Evolutionary conservation across 2,797 vertebrate genomes (phyloP).

Genomic region (Lepidocolaptes lacrymiger): DNA sequence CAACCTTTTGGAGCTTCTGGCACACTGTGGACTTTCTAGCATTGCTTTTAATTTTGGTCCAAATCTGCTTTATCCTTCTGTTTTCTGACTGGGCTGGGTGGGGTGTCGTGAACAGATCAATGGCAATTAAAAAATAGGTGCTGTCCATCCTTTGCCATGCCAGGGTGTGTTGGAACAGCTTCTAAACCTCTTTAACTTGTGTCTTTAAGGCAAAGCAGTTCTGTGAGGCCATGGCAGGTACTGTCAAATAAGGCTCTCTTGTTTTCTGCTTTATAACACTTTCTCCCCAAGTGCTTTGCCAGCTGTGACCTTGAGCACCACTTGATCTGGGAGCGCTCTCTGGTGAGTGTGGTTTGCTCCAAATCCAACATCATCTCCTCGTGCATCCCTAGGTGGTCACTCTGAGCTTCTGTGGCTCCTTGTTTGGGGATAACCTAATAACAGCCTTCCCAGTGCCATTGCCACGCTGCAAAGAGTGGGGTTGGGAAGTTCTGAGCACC

Average conservation of each 20-base stretch:
- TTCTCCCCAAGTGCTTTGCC: slow-evolving; percentile 66
- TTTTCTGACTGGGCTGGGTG: neutral
- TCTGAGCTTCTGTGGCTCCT: slow-evolving; percentile 27
- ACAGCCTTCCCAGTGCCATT: neutral
- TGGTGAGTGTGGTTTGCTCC: slow-evolving; percentile 77
- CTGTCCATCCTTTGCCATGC: neutral
- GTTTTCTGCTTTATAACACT: slow-evolving; percentile 34
- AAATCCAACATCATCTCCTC: slow-evolving; percentile 47
- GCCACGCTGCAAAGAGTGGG: neutral
- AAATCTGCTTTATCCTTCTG: neutral
- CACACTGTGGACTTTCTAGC: neutral
- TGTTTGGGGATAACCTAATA: slow-evolving; percentile 81
- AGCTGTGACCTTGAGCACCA: slow-evolving; percentile 58
- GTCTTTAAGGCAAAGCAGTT: neutral
- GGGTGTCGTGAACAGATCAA: neutral
- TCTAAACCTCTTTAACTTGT: neutral
- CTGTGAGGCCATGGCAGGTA: neutral
- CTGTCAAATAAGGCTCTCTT: slow-evolving; percentile 7
- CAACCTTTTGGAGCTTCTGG: neutral
- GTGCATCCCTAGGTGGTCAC: slow-evolving; percentile 32
- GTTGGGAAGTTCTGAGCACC: neutral
- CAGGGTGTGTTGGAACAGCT: neutral
- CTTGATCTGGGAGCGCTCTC: slow-evolving; percentile 66
- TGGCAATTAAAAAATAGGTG: neutral
- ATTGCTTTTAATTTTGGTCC: neutral